These are phyloP conservation scores for Mythimna lalbum DNA, from an alignment of 2,888 invertebrate species.

Conservation along the genomic window DNA sequence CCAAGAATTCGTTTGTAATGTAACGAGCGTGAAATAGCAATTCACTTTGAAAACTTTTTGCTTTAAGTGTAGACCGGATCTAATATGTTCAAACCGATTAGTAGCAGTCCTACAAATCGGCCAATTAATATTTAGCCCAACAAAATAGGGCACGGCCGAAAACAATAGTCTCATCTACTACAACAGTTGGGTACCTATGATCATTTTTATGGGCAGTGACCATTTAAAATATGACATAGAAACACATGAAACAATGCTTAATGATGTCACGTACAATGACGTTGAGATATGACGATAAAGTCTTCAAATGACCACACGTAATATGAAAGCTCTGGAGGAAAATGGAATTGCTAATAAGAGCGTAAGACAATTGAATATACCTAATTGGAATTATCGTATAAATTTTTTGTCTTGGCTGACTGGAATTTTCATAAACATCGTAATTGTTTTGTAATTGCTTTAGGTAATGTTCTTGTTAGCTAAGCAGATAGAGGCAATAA, in stretches of 20 bases:
- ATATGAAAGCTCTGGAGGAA: slow-evolving; percentile 25
- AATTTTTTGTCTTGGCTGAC: not conserved
- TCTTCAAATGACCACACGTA: slow-evolving; percentile 36
- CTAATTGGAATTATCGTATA: slow-evolving; percentile 10
- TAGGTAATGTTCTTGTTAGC: slow-evolving; percentile 1
- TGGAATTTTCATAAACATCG: slow-evolving; percentile 22
- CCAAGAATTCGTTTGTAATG: slow-evolving; percentile 10
- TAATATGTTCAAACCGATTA: not conserved
- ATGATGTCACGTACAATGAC: slow-evolving; percentile 58
- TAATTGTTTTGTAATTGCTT: slow-evolving; percentile 16
- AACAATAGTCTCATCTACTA: slow-evolving; percentile 50
- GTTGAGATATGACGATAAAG: slow-evolving; percentile 32
- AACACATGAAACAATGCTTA: slow-evolving; percentile 56
- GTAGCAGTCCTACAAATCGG: slow-evolving; percentile 19
- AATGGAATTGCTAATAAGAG: slow-evolving; percentile 29
- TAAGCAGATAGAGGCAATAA: slow-evolving; percentile 4
- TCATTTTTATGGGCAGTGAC: slow-evolving; percentile 59
- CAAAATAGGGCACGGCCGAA: slow-evolving; percentile 25
- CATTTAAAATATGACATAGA: slow-evolving; percentile 59
- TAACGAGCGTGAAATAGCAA: slow-evolving; percentile 25
- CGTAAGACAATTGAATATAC: not conserved
- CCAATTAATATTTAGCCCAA: slow-evolving; percentile 32
- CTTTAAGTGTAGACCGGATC: not conserved
- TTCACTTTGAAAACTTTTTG: not conserved
- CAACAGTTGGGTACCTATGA: slow-evolving; percentile 24